Evolutionary conservation across 2,797 vertebrate species (phyloP).

Genomic region (Bradypodion pumilum): DNA sequence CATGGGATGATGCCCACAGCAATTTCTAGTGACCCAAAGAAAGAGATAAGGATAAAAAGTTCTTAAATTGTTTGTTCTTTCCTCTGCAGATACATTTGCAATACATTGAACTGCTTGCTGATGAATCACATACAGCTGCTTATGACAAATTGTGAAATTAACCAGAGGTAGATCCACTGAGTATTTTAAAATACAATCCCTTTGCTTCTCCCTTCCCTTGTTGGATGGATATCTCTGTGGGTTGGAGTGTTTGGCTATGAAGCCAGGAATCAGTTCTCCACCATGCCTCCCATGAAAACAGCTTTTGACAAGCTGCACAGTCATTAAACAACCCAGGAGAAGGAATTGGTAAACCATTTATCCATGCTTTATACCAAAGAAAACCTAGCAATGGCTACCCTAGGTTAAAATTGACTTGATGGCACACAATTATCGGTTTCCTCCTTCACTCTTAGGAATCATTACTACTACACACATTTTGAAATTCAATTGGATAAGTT

Average conservation of each 20-base stretch:
- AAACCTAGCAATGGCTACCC: neutral
- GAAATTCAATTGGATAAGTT: constrained; percentile 5
- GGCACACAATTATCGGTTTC: neutral
- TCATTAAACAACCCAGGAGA: neutral
- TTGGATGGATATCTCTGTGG: too few relatives aligned
- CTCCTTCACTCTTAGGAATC: too few relatives aligned
- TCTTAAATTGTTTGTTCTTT: neutral
- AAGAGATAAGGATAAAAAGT: constrained; percentile 16
- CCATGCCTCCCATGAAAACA: neutral
- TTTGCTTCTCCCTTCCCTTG: neutral
- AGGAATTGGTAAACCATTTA: too few relatives aligned
- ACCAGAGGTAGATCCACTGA: constrained; percentile 13
- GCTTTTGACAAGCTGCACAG: neutral
- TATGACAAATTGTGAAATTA: neutral
- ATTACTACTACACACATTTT: neutral
- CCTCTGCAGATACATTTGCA: neutral
- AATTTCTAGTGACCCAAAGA: constrained; percentile 72
- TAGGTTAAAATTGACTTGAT: neutral
- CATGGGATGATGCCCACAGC: constrained; percentile 82
- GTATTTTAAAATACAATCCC: neutral
- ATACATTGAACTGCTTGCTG: neutral
- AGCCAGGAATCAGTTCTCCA: too few relatives aligned
- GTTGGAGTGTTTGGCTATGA: too few relatives aligned
- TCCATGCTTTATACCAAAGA: neutral
- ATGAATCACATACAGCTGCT: neutral